Base-by-base conservation (phyloP, 2,797 vertebrate genomes). In the Microctenopoma lineatum region DNA sequence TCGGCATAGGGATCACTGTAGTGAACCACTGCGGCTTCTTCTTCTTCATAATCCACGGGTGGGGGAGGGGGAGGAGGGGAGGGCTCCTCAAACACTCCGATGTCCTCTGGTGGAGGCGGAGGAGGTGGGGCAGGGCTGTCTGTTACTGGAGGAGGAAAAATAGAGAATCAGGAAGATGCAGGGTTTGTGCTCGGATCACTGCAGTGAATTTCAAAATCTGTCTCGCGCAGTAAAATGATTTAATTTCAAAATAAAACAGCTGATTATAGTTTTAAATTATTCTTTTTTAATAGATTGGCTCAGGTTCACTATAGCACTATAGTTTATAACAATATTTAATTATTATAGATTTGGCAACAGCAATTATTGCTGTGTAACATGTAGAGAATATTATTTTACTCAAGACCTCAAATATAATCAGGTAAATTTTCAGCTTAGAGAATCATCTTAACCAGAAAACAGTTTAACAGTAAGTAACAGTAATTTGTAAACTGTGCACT, bases 101-200 rank as follows among this genome's bases (percentile, higher is more conserved):
- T 93, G 87, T 98, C 97, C 65, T 99, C 97, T 0, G 97, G 97
- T 18, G 98, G 97, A 0, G 97, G 97, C 0, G 97, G 97, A 0
- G 97, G 97, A n/a, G 97, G 97, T 11, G 96, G 97, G 68, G 96
- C 96, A 2, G 98, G 97, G 87, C 97, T 98, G 93, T 99, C 98
- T 32, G 97, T 97, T 93, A 99, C 98, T 99, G 82, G 46, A 92
- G 10, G 25, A 70, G 36, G 53, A 51, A 34, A 42, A 5, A 29
- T 26, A 32, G 12, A 26, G 10, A 10, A 5, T 0, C 15, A 32
- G 16, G 15, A 14, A 21, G 32, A 46, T 45, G 7, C 10, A 13
- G 12, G 4, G 38, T 13, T 39, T 39, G 38, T 41, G 36, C 50
- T 53, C 2, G 29, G 18, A 42, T 16, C 18, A 10, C 64, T 27